Percentiles rank a stretch among this genome's conserved stretches.
Evolutionary conservation across 2,888 invertebrate species (phyloP).

Genomic region (Cyrtodaria siliqua): DNA sequence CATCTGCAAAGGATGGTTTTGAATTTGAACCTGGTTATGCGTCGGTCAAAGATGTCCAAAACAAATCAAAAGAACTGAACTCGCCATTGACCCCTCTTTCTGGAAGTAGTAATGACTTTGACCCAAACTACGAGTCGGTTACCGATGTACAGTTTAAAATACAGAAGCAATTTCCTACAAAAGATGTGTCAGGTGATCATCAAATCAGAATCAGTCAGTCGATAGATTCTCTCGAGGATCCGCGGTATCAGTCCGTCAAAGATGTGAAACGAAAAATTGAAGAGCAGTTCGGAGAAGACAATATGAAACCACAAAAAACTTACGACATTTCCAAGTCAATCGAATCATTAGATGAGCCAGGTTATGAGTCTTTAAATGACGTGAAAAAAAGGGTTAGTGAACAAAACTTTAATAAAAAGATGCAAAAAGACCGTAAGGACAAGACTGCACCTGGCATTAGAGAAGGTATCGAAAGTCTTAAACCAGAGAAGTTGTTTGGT

Average conservation of each 20-base stretch:
- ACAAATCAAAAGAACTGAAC: not conserved
- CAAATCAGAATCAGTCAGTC: conserved; percentile 5
- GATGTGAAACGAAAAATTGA: conserved; percentile 23
- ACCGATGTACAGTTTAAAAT: conserved; percentile 31
- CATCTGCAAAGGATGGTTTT: not conserved
- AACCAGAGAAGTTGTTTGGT: not conserved
- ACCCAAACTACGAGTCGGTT: conserved; percentile 53
- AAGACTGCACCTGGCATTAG: too few relatives aligned
- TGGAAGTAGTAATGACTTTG: conserved; percentile 25
- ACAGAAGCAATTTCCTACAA: not conserved
- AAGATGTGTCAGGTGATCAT: not conserved
- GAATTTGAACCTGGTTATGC: conserved; percentile 6
- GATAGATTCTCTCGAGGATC: conserved; percentile 34
- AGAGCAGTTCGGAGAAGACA: not conserved
- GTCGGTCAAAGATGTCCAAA: conserved; percentile 5
- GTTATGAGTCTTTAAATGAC: conserved; percentile 59
- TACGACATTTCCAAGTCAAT: conserved; percentile 50
- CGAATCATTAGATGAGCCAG: conserved; percentile 60
- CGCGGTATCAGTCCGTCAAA: conserved; percentile 47
- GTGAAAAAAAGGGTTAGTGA: conserved; percentile 56
- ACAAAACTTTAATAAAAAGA: conserved; percentile 2
- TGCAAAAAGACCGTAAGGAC: too few relatives aligned
- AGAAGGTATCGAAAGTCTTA: not conserved
- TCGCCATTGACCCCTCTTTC: not conserved
- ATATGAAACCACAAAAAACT: conserved; percentile 36